Evolutionary conservation across 2,888 invertebrate species (phyloP).

Genomic region (Tipula helvola): DNA sequence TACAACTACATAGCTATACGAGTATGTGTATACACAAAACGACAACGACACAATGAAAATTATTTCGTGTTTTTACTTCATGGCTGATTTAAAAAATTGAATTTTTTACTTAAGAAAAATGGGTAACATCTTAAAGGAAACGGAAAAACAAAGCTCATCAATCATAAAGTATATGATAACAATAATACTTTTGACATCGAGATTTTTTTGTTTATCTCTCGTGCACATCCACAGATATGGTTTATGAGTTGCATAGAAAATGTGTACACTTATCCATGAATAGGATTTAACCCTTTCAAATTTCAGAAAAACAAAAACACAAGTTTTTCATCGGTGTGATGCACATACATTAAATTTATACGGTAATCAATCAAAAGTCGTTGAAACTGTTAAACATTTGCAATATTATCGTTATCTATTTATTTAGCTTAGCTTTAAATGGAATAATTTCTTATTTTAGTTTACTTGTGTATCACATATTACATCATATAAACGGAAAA

Average conservation of each 20-base stretch:
- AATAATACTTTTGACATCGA: not conserved
- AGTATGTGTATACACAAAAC: not conserved
- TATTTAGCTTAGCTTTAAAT: not conserved
- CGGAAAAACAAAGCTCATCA: constrained; percentile 4
- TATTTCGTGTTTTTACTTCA: not conserved
- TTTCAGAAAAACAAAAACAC: not conserved
- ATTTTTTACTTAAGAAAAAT: not conserved
- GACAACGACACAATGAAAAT: not conserved
- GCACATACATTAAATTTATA: not conserved
- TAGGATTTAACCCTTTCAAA: not conserved
- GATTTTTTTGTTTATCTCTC: not conserved
- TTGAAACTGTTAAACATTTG: not conserved
- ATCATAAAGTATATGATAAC: not conserved
- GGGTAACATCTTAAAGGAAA: not conserved
- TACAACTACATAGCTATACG: not conserved
- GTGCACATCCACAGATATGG: not conserved
- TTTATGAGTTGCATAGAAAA: not conserved
- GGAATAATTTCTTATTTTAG: not conserved
- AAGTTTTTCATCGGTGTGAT: not conserved
- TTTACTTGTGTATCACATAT: not conserved
- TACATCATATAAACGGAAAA: not conserved
- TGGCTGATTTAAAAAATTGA: not conserved
- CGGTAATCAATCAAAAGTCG: not conserved
- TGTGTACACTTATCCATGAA: not conserved
- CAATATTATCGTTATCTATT: not conserved